Conservation (phyloP, 2,797 vertebrate species). For the Chaetophractus vellerosus region DNA sequence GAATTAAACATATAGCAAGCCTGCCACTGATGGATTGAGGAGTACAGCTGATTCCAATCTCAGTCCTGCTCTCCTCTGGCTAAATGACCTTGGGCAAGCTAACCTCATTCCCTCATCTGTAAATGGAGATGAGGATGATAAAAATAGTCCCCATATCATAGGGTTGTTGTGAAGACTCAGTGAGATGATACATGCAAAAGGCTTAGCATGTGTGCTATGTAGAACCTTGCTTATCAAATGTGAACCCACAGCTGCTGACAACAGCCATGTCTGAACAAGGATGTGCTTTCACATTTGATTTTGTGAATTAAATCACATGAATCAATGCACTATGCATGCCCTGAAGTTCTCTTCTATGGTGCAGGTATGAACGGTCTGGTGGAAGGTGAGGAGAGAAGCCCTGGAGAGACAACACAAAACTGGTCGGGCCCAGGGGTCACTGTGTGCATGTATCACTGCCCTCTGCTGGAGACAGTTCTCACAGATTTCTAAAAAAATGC, state of each 20-base stretch:
- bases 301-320: no score
- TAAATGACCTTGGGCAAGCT: neutral
- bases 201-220: neutral
- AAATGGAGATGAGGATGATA: neutral
- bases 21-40: neutral
- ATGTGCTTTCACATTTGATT: neutral
- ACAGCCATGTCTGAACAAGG: neutral
- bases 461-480: slow-evolving; percentile 80
- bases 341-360: neutral
- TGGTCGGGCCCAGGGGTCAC: neutral
- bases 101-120: neutral
- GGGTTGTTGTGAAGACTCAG: neutral
- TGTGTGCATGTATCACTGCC: slow-evolving; percentile 67
- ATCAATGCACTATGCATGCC: neutral
- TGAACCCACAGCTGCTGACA: neutral
- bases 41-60: neutral
- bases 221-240: neutral
- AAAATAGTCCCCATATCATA: neutral
- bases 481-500: neutral
- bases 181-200: neutral
- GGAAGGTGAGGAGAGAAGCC: neutral
- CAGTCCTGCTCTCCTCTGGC: neutral
- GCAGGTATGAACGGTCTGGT: neutral
- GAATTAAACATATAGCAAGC: neutral
- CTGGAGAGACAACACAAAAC: neutral